Percentiles rank a stretch among this genome's conserved stretches.
These are phyloP conservation scores for Nasonia giraulti DNA, from an alignment of 1,140 invertebrate genomes.

Conservation along the genomic window DNA sequence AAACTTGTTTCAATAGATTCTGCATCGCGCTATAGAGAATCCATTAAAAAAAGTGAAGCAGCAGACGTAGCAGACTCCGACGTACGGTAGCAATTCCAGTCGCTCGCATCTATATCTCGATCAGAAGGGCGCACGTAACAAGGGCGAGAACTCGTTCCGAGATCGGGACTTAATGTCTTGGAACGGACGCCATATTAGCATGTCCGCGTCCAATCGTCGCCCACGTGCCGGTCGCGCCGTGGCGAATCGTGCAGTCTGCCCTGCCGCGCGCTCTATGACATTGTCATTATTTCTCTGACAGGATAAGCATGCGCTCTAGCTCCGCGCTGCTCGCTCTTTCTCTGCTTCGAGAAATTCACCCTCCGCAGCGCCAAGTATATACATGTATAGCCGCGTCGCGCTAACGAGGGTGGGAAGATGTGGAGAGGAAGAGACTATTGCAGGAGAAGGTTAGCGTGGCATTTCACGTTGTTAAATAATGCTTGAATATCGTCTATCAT, in stretches of 20 bases:
- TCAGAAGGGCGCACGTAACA: not conserved
- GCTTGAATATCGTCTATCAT: not conserved
- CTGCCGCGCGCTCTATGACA: conserved; percentile 63
- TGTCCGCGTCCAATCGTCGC: conserved; percentile 73
- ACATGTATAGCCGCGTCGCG: not conserved
- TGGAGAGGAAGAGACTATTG: conserved; percentile 29
- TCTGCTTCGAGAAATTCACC: conserved; percentile 57
- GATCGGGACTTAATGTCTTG: conserved; percentile 70
- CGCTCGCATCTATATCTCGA: conserved; percentile 32
- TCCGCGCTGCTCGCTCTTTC: not conserved
- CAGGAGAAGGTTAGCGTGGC: conserved; percentile 1
- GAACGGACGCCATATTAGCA: conserved; percentile 74
- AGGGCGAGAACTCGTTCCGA: conserved; percentile 18
- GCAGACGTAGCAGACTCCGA: not conserved
- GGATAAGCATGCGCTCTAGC: conserved; percentile 69
- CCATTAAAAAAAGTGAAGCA: conserved; percentile 13
- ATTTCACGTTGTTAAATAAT: not conserved
- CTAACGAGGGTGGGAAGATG: conserved; percentile 65
- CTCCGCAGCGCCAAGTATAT: conserved; percentile 63
- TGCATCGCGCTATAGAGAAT: conserved; percentile 14
- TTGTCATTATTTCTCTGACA: conserved; percentile 74
- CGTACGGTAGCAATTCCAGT: conserved; percentile 24
- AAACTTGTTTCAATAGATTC: conserved; percentile 51
- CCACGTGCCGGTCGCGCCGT: conserved; percentile 70
- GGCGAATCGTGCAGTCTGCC: conserved; percentile 64